A percentile compares a stretch with the other conserved stretches of the same genome.
Evolutionary conservation across 2,888 invertebrate genomes (phyloP).

Genomic region (Vanessa cardui): DNA sequence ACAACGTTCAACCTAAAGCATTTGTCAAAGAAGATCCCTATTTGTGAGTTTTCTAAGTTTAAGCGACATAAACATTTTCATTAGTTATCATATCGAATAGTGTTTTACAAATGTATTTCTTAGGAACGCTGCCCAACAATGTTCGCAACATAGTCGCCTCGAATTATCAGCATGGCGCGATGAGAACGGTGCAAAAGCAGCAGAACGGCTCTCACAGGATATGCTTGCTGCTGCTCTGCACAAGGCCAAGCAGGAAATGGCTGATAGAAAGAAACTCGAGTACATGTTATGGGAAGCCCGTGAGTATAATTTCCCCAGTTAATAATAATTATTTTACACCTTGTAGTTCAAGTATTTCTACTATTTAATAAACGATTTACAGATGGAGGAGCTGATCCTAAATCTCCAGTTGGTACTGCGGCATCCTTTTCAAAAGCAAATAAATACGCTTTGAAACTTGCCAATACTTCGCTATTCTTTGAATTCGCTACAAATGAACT

Average conservation of each 20-base stretch:
- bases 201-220: slow-evolving; percentile 87
- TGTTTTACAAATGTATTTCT: not conserved
- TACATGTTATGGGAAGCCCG: slow-evolving; percentile 88
- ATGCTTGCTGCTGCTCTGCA: slow-evolving; percentile 89
- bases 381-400: slow-evolving; percentile 92
- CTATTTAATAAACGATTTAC: slow-evolving; percentile 23
- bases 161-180: slow-evolving; percentile 89
- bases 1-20: slow-evolving; percentile 91
- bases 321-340: not conserved
- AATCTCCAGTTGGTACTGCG: slow-evolving; percentile 92
- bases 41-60: slow-evolving; percentile 82
- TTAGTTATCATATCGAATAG: too few species aligned
- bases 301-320: slow-evolving; percentile 12
- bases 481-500: slow-evolving; percentile 95
- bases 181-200: slow-evolving; percentile 81
- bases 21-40: slow-evolving; percentile 93
- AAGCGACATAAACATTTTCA: not conserved
- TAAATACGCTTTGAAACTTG: slow-evolving; percentile 90
- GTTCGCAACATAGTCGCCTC: slow-evolving; percentile 87
- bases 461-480: slow-evolving; percentile 92
- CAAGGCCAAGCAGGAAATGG: slow-evolving; percentile 90
- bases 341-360: not conserved
- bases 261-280: slow-evolving; percentile 89
- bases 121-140: slow-evolving; percentile 88
- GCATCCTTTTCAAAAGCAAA: slow-evolving; percentile 96